A percentile compares a stretch with the other conserved stretches of the same genome.
Evolutionary conservation across 1,140 invertebrate genomes (phyloP).

Genomic region (Tetraneura akinire): DNA sequence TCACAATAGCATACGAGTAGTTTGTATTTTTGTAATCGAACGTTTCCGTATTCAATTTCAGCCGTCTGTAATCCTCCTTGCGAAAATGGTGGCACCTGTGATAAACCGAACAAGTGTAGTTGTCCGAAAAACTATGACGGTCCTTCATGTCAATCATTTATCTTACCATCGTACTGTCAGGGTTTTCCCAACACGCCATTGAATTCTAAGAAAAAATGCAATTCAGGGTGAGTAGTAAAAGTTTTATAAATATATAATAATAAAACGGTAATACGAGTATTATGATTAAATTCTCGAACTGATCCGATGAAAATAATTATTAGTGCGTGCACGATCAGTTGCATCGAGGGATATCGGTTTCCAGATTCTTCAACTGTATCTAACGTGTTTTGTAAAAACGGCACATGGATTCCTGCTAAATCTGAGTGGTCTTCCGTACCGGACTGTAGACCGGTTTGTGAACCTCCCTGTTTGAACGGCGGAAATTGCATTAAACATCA

Average conservation of each 20-base stretch:
- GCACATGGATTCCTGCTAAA: conserved; percentile 67
- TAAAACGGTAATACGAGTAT: too few species aligned
- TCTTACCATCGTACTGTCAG: conserved; percentile 60
- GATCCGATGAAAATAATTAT: neutral
- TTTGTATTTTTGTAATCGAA: too few species aligned
- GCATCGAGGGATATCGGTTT: conserved; percentile 67
- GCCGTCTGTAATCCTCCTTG: conserved; percentile 74
- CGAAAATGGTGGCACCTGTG: conserved; percentile 77
- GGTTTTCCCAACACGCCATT: conserved; percentile 66
- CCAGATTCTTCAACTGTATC: conserved; percentile 67
- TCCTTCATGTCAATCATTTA: conserved; percentile 69
- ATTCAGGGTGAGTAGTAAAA: conserved; percentile 64
- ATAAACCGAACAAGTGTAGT: conserved; percentile 69
- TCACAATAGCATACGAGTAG: too few species aligned
- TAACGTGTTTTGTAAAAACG: conserved; percentile 67
- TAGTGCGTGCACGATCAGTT: conserved; percentile 66
- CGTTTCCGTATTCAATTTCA: conserved; percentile 57
- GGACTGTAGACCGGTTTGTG: conserved; percentile 70
- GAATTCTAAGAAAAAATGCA: conserved; percentile 68
- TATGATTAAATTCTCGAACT: too few species aligned
- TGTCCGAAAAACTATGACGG: conserved; percentile 75
- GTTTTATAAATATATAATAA: too few species aligned
- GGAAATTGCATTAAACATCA: conserved; percentile 75
- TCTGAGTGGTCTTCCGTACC: conserved; percentile 65
- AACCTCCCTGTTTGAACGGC: conserved; percentile 74